These are phyloP conservation scores for Eudemis profundana DNA, from an alignment of 2,888 invertebrate genomes.

Conservation along the genomic window DNA sequence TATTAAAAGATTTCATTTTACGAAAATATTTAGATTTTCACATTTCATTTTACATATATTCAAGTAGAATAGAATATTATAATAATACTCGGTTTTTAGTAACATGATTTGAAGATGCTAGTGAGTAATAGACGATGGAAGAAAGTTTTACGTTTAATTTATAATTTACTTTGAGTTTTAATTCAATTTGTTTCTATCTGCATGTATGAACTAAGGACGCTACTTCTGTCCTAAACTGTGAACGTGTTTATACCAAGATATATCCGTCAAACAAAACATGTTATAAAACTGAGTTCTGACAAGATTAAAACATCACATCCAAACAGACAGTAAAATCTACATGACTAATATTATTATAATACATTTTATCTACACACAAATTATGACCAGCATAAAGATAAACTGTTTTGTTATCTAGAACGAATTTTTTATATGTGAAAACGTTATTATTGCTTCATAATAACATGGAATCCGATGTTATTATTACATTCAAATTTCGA, in stretches of 20 bases:
- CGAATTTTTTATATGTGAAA: too few relatives aligned
- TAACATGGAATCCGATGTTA: too few relatives aligned
- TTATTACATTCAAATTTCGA: too few relatives aligned
- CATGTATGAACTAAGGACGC: too few relatives aligned
- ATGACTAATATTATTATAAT: constrained; percentile 24
- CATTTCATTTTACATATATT: constrained; percentile 11
- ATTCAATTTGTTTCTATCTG: too few relatives aligned
- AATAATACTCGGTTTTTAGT: neutral
- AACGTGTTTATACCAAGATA: neutral
- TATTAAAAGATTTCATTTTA: constrained; percentile 38
- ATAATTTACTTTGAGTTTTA: too few relatives aligned
- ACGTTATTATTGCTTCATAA: too few relatives aligned
- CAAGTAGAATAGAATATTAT: constrained; percentile 12
- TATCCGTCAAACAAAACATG: neutral
- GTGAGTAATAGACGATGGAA: neutral
- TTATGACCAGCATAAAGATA: too few relatives aligned
- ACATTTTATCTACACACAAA: too few relatives aligned
- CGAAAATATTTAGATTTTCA: constrained; percentile 33
- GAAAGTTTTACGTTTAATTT: neutral
- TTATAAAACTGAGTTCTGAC: constrained; percentile 5
- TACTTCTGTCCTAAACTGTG: too few relatives aligned
- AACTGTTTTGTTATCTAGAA: too few relatives aligned
- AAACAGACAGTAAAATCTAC: constrained; percentile 33
- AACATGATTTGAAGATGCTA: constrained; percentile 1
- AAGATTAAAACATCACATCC: constrained; percentile 18